phyloP scores from a whole-genome alignment of 2,797 vertebrate species.

The Periparus ater region DNA sequence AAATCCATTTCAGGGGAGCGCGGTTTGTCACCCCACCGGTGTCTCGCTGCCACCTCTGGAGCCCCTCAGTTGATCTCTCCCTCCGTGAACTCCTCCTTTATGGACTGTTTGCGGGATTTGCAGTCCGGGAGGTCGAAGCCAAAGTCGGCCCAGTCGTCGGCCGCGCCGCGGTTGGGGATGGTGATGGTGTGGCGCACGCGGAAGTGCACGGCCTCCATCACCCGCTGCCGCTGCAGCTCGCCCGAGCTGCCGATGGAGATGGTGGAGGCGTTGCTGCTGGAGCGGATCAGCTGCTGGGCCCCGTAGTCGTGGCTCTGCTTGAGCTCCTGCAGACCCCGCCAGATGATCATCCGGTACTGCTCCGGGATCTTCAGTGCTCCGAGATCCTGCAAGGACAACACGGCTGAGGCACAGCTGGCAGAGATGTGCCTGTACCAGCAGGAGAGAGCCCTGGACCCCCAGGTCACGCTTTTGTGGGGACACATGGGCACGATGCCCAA shows the following conservation, averaged over 20 bases:
- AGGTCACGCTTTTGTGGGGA: accelerated
- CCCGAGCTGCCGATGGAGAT: constrained; percentile 87
- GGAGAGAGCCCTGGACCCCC: accelerated
- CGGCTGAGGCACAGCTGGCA: accelerated
- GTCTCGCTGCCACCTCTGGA: background rate
- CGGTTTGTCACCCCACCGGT: accelerated
- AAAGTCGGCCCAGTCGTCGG: constrained; percentile 96
- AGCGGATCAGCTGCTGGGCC: constrained; percentile 89
- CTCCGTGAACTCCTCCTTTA: constrained; percentile 96
- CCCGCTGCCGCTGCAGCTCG: constrained; percentile 94
- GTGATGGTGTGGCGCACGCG: constrained; percentile 98
- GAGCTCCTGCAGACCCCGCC: constrained; percentile 95
- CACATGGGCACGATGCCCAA: accelerated
- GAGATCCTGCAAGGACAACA: constrained; percentile 82
- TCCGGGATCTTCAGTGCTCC: constrained; percentile 95
- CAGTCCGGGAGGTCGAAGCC: constrained; percentile 98
- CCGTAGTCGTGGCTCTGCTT: constrained; percentile 90
- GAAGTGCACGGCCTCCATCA: constrained; percentile 99
- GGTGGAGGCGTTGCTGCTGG: constrained; percentile 89
- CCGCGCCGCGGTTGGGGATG: constrained; percentile 87
- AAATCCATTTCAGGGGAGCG: background rate
- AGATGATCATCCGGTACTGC: constrained; percentile 91
- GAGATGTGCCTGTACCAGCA: accelerated
- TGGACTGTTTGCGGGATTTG: constrained; percentile 89
- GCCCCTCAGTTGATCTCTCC: constrained; percentile 86